phyloP scores from a whole-genome alignment of 2,113 vertebrate species.

The Onychorhynchus coronatus region DNA sequence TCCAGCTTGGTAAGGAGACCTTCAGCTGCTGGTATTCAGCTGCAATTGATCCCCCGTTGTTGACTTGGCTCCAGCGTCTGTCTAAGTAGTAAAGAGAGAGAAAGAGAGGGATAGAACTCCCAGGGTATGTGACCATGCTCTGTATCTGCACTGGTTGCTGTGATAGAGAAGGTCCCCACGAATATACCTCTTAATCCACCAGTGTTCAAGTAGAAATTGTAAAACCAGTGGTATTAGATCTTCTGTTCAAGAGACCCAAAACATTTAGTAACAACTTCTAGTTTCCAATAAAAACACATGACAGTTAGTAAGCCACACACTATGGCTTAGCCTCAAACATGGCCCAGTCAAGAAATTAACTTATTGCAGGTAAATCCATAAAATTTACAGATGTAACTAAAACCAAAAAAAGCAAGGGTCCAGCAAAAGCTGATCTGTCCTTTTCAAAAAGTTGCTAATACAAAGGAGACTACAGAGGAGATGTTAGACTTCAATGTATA shows the following conservation, averaged over 20 bases:
- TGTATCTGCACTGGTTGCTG: neutral
- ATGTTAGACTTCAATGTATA: neutral
- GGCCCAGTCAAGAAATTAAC: neutral
- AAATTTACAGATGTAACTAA: neutral
- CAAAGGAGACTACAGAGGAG: neutral
- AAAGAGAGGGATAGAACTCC: neutral
- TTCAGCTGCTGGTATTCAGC: neutral
- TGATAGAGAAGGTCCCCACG: neutral
- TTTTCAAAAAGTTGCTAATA: neutral
- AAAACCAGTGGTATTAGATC: neutral
- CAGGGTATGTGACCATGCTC: neutral
- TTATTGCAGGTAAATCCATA: neutral
- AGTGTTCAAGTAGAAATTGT: neutral
- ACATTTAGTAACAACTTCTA: neutral
- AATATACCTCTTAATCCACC: neutral
- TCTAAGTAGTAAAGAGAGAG: neutral
- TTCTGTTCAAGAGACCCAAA: neutral
- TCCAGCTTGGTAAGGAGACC: slow-evolving; percentile 6
- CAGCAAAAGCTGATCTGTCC: neutral
- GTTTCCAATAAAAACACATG: neutral
- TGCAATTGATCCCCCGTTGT: neutral
- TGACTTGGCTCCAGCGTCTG: neutral
- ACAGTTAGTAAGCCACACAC: neutral
- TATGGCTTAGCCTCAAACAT: neutral
- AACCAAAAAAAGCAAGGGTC: neutral